A percentile compares a stretch with the other conserved stretches of the same genome.
Conservation (phyloP, 2,797 vertebrate genomes). For the Okamejei kenojei region DNA sequence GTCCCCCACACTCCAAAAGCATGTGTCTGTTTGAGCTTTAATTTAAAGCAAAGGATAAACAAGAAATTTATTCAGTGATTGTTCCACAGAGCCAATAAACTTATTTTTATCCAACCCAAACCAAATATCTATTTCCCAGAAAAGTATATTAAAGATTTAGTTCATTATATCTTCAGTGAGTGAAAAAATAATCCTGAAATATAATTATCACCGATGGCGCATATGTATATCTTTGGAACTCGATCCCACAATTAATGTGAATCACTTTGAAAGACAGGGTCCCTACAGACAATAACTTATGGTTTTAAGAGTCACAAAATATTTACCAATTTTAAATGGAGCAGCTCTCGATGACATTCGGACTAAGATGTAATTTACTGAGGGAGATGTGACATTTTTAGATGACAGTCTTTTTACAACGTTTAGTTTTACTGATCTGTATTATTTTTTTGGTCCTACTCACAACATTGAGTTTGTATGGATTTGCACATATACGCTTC, state of each 20-base stretch:
- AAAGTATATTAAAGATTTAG: neutral
- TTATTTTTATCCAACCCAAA: neutral
- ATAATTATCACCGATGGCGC: neutral
- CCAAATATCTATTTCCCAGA: neutral
- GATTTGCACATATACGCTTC: neutral
- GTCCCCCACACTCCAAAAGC: neutral
- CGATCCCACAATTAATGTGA: neutral
- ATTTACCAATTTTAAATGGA: neutral
- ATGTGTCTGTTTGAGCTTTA: neutral
- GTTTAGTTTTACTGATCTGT: neutral
- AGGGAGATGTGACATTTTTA: neutral
- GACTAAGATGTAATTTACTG: neutral
- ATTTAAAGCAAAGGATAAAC: no score
- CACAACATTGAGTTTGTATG: no score
- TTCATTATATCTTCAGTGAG: neutral
- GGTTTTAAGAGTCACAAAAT: neutral
- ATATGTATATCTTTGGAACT: neutral
- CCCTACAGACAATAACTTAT: neutral
- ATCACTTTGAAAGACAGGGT: neutral
- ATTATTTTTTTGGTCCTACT: neutral
- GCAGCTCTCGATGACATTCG: neutral
- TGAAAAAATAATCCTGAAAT: no score
- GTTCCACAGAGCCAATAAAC: neutral
- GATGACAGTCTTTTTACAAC: neutral
- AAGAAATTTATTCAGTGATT: neutral